A percentile compares a stretch with the other conserved stretches of the same genome.
Conservation (phyloP, 2,797 vertebrate genomes). For the Betta splendens region DNA sequence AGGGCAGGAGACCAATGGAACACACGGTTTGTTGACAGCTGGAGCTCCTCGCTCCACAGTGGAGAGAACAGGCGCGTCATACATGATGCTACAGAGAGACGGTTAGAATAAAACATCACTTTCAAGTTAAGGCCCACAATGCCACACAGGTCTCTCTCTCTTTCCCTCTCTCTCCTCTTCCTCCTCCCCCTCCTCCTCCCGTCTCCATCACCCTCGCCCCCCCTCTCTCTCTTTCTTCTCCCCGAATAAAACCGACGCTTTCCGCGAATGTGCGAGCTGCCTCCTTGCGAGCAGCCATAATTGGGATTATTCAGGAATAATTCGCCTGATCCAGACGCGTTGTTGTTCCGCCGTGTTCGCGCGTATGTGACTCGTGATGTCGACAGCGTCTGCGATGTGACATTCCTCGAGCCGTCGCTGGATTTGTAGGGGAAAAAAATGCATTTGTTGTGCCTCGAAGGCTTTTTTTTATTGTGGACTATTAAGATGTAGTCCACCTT, state of each 20-base stretch:
- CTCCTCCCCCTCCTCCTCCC: not conserved
- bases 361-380: slow-evolving; percentile 17
- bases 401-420: slow-evolving; percentile 47
- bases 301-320: slow-evolving; percentile 80
- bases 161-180: slow-evolving; percentile 7
- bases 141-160: slow-evolving; percentile 47
- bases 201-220: slow-evolving; percentile 8
- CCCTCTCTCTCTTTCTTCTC: slow-evolving; percentile 1
- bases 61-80: slow-evolving; percentile 32
- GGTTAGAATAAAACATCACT: slow-evolving; percentile 54
- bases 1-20: slow-evolving; percentile 14
- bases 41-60: slow-evolving; percentile 16
- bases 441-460: slow-evolving; percentile 58
- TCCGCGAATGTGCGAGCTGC: slow-evolving; percentile 75
- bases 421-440: slow-evolving; percentile 46
- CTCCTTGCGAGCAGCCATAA: slow-evolving; percentile 77
- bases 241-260: slow-evolving; percentile 76
- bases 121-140: slow-evolving; percentile 47
- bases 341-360: slow-evolving; percentile 38
- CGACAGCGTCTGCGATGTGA: slow-evolving; percentile 48
- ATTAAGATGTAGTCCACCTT: slow-evolving; percentile 69
- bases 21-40: slow-evolving; percentile 15
- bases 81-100: slow-evolving; percentile 36
- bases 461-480: slow-evolving; percentile 65
- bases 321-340: slow-evolving; percentile 64